Evolutionary conservation across 1,140 invertebrate species (phyloP).

Genomic region (Radopholus similis): DNA sequence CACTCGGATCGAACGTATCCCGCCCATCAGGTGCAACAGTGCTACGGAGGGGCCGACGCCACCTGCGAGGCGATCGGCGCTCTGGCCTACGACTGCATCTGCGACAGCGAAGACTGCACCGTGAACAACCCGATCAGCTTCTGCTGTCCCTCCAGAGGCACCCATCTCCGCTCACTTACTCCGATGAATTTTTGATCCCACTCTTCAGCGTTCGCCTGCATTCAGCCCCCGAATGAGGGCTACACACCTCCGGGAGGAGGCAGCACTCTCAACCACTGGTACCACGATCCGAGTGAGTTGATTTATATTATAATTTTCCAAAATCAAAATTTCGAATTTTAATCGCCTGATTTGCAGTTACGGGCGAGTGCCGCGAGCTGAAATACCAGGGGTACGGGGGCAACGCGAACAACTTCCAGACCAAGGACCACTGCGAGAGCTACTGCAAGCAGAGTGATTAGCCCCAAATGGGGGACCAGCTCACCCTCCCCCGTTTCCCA

Average conservation of each 20-base stretch:
- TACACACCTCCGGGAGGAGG: conserved; percentile 59
- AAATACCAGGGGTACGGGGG: conserved; percentile 59
- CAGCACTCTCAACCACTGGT: conserved; percentile 59
- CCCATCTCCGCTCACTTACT: too few species aligned
- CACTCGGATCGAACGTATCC: not conserved
- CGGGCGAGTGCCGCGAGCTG: conserved; percentile 56
- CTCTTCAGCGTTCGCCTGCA: conserved; percentile 56
- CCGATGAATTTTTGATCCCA: not conserved
- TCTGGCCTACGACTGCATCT: conserved; percentile 58
- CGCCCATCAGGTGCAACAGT: conserved; percentile 51
- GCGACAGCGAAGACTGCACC: conserved; percentile 57
- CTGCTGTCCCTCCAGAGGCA: conserved; percentile 57
- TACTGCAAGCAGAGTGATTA: conserved; percentile 60
- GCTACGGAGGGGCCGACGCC: conserved; percentile 58
- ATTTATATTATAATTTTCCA: not conserved
- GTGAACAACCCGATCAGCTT: conserved; percentile 60
- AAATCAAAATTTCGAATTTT: not conserved
- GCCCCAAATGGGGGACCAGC: not conserved
- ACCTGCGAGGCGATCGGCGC: conserved; percentile 59
- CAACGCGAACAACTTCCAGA: conserved; percentile 56
- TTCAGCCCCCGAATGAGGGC: conserved; percentile 59
- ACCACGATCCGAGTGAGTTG: conserved; percentile 52
- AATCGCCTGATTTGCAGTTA: conserved; percentile 26
- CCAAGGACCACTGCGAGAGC: conserved; percentile 59
- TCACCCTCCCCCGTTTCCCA: conserved; percentile 21